phyloP scores from a whole-genome alignment of 2,888 invertebrate species.

The Patella ulyssiponensis region DNA sequence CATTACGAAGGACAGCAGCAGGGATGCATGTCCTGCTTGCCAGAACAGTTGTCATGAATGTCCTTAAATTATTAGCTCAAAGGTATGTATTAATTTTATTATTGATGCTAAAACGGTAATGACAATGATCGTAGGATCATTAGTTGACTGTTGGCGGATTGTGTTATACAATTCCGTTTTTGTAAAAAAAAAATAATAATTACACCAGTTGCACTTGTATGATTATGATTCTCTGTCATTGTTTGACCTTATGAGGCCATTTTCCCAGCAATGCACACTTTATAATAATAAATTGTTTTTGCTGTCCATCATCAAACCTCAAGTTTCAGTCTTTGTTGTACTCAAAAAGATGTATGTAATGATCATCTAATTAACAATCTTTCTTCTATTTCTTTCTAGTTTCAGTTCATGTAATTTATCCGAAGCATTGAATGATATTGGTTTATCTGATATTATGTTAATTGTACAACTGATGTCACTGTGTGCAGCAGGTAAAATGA shows the following conservation, averaged over 20 bases:
- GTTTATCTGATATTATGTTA: constrained; percentile 77
- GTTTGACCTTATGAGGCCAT: too few species aligned
- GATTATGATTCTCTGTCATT: too few species aligned
- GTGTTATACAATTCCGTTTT: too few species aligned
- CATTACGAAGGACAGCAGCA: constrained; percentile 75
- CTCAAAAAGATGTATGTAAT: background rate
- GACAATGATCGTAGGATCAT: background rate
- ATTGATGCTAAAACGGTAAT: background rate
- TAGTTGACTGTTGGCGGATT: too few species aligned
- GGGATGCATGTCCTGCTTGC: constrained; percentile 76
- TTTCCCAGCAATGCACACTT: too few species aligned
- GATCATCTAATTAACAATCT: background rate
- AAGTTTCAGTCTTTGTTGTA: too few species aligned
- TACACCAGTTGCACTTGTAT: too few species aligned
- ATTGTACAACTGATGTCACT: constrained; percentile 78
- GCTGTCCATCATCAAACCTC: too few species aligned
- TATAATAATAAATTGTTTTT: too few species aligned
- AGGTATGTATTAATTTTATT: constrained; percentile 61
- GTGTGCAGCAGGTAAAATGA: constrained; percentile 76
- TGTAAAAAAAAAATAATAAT: too few species aligned
- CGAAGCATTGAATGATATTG: constrained; percentile 73
- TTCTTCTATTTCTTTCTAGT: constrained; percentile 55
- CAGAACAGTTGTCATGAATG: constrained; percentile 76
- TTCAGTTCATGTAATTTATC: constrained; percentile 73
- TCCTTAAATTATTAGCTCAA: constrained; percentile 74